Conservation (phyloP, 2,888 invertebrate species). For the Pimpla rufipes region DNA sequence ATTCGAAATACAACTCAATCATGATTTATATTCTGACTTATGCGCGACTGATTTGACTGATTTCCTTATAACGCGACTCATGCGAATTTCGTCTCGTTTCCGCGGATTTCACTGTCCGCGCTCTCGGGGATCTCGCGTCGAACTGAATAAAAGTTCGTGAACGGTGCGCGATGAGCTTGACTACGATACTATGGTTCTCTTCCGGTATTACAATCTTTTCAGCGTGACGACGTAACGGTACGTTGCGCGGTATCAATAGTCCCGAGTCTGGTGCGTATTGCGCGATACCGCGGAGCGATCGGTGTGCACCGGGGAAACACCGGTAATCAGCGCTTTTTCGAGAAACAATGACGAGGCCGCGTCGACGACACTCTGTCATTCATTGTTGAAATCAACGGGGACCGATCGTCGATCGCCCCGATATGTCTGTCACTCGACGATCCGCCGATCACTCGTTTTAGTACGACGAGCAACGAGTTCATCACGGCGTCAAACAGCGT, state of each 20-base stretch:
- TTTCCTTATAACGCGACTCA: neutral
- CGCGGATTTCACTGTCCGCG: slow-evolving; percentile 28
- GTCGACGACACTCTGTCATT: slow-evolving; percentile 11
- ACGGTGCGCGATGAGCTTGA: slow-evolving; percentile 55
- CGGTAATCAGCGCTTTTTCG: slow-evolving; percentile 21
- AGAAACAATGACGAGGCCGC: slow-evolving; percentile 4
- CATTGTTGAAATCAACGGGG: neutral
- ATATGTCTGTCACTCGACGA: neutral
- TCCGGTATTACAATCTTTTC: slow-evolving; percentile 77
- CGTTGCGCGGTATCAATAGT: slow-evolving; percentile 75
- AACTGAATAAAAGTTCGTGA: slow-evolving; percentile 63
- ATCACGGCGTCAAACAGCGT: neutral
- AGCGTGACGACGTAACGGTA: slow-evolving; percentile 82
- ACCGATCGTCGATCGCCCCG: neutral
- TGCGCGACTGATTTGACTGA: neutral
- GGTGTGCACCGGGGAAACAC: neutral
- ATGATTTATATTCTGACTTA: too few relatives aligned
- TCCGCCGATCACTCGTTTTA: slow-evolving; percentile 42
- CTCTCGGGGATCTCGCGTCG: slow-evolving; percentile 49
- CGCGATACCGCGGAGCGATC: neutral
- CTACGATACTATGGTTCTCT: slow-evolving; percentile 70
- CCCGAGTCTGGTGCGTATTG: slow-evolving; percentile 29
- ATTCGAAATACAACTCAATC: too few relatives aligned
- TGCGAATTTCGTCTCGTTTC: neutral
- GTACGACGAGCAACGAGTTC: slow-evolving; percentile 54